These are phyloP conservation scores for Ypsolopha scabrella DNA, from an alignment of 2,888 invertebrate genomes.

Conservation along the genomic window DNA sequence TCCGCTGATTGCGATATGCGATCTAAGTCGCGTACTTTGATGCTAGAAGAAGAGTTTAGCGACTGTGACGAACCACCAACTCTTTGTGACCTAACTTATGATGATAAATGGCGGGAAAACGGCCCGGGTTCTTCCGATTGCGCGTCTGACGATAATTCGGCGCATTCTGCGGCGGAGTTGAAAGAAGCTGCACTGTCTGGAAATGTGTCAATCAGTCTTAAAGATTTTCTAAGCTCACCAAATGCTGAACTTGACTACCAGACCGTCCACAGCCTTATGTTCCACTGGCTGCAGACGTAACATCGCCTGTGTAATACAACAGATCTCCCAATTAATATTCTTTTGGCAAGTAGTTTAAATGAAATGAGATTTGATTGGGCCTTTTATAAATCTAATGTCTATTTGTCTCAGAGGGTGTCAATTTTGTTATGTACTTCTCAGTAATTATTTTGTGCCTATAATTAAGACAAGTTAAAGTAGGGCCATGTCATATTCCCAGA, in stretches of 20 bases:
- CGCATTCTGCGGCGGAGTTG: conserved; percentile 44
- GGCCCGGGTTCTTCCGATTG: conserved; percentile 39
- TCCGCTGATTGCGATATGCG: conserved; percentile 28
- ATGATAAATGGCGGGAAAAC: conserved; percentile 47
- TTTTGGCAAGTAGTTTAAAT: too few species aligned
- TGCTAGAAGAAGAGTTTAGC: conserved; percentile 46
- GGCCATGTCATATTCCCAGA: too few species aligned
- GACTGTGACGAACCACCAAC: conserved; percentile 60
- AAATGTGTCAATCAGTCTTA: conserved; percentile 36
- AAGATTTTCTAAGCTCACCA: conserved; percentile 52
- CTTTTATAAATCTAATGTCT: too few species aligned
- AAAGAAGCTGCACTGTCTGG: conserved; percentile 24
- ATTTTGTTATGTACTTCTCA: too few species aligned
- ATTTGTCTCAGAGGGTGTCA: too few species aligned
- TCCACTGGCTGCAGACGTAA: conserved; percentile 67
- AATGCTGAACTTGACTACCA: conserved; percentile 60
- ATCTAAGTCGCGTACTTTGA: conserved; percentile 29
- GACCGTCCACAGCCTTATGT: conserved; percentile 64
- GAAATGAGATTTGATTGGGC: too few species aligned
- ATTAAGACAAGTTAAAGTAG: too few species aligned
- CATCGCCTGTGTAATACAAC: conserved; percentile 16
- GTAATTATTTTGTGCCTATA: too few species aligned
- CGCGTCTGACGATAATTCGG: conserved; percentile 57
- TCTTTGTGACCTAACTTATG: conserved; percentile 49
- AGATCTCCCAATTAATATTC: neutral